Base-by-base conservation (phyloP, 2,797 vertebrate species). In the Gorsachius magnificus region DNA sequence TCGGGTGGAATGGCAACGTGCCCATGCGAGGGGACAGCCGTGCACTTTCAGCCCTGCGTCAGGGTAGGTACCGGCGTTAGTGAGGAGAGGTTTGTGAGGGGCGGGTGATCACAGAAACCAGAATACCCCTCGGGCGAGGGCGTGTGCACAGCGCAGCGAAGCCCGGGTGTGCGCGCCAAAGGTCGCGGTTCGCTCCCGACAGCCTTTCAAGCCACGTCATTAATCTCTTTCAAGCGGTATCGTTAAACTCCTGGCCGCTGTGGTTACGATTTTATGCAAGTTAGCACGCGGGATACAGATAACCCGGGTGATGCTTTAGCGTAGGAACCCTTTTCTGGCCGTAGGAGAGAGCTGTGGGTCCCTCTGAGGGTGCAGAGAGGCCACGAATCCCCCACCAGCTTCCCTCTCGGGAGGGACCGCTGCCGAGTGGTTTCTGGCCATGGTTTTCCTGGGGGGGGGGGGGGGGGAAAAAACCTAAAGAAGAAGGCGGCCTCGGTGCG, bases 401-500 rank as follows among this genome's bases (percentile, higher is more conserved):
- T 5, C 53, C 4, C 21, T 5, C 18, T 14, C 1, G 4, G 41
- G 19, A 28, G 33, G 19, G 20, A 24, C 3, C 17, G 1, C 33
- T 31, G 60, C 29, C 1, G 7, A 46, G 31, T 2, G 5, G 12
- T 5, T 8, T 28, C 28, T 12, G n/a, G 17, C 5, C 5, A 0
- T 1, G 24, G 13, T 26, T 78, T 16, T 45, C 22, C 71, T 2
- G 6, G 4, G 0, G 48, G 14, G 22, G 43, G 14, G 38, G 10
- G 38, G 38, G n/a, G n/a, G 41, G 14, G 5, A 41, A 41, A 41
- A 41, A 45, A 45, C 51, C 29, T n/a, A 3, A 33, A 7, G 71
- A 48, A 69, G 94, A 10, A 63, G 46, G 9, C 1, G 9, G 29
- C 28, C n/a, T 86, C 13, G 24, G 43, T 19, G 26, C 13, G 4